Evolutionary conservation across 2,888 invertebrate genomes (phyloP), one percentile per base, ranked within the genome.

Genomic region (Dolichomitus sp.): DNA sequence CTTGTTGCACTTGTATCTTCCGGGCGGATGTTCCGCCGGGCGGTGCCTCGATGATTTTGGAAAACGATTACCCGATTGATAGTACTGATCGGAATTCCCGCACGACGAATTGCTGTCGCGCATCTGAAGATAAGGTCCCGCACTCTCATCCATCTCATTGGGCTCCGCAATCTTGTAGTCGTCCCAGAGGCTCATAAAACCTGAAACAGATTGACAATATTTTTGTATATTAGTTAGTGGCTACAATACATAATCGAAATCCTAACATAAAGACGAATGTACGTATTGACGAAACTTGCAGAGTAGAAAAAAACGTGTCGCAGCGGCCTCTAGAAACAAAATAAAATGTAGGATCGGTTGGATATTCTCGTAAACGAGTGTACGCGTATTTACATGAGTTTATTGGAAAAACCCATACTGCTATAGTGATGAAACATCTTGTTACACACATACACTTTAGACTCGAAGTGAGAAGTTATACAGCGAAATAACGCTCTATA

Each of bases 121-220:
- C 79, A 79, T 75, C 57, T 65, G 70, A 12, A 70, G 79, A 65
- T 70, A 79, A n/a, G 54, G 33, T n/a, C 68, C 74, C 6, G 68
- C 40, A 17, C 52, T 72, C 9, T 83, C 66, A 3, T 74, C 83
- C n/a, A 77, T 75, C 27, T 81, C 85, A 23, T 81, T 80, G 50
- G 80, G 54, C 50, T 84, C 63, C 48, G 80, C 82, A 45, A 86
- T 54, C 52, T 75, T 84, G 79, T 88, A 90, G 33, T 88, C 87
- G 61, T 88, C 86, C 90, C 89, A 90, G 5, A 86, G 33, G 33
- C 84, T 69, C 85, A 79, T 57, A 52, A 85, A 79, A 87, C 86
- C 90, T 91, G 90, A 86, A 91, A 91, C 90, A 90, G 59, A 90
- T 66, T 48, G 57, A 65, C 59, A 66, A 81, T 61, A 61, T 77